phyloP scores from a whole-genome alignment of 2,113 vertebrate genomes.

The Dicrurus megarhynchus region DNA sequence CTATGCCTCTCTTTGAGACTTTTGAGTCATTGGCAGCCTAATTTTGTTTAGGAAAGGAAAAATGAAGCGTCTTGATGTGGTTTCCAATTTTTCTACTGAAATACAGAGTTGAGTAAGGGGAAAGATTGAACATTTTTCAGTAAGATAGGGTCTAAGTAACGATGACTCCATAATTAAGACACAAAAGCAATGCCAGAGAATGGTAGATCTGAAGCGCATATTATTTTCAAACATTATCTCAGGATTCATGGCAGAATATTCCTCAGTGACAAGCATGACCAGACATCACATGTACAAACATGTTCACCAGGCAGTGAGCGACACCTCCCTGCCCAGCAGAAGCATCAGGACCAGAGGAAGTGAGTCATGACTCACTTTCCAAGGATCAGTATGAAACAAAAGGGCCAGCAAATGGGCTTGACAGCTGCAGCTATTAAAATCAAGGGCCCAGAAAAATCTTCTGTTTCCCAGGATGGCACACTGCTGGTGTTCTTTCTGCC shows the following conservation, averaged over 20 bases:
- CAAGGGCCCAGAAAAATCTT: not conserved
- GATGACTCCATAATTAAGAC: not conserved
- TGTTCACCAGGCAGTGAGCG: not conserved
- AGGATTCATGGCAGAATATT: not conserved
- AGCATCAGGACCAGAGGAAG: not conserved
- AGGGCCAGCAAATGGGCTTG: not conserved
- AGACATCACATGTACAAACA: not conserved
- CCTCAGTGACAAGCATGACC: not conserved
- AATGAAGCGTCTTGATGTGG: not conserved
- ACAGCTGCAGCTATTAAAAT: not conserved
- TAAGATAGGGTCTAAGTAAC: not conserved
- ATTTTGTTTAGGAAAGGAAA: constrained; percentile 18
- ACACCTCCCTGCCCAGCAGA: not conserved
- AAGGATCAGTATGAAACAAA: not conserved
- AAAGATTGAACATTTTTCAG: not conserved
- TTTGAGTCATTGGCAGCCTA: not conserved
- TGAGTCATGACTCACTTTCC: not conserved
- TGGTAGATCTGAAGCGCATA: not conserved
- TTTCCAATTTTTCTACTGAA: not conserved
- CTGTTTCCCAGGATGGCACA: not conserved
- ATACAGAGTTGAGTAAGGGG: not conserved
- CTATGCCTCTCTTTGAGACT: not conserved
- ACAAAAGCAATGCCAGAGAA: not conserved
- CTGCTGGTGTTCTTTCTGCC: not conserved
- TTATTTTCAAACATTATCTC: not conserved